phyloP scores from a whole-genome alignment of 1,140 invertebrate species.

The Papilio machaon region DNA sequence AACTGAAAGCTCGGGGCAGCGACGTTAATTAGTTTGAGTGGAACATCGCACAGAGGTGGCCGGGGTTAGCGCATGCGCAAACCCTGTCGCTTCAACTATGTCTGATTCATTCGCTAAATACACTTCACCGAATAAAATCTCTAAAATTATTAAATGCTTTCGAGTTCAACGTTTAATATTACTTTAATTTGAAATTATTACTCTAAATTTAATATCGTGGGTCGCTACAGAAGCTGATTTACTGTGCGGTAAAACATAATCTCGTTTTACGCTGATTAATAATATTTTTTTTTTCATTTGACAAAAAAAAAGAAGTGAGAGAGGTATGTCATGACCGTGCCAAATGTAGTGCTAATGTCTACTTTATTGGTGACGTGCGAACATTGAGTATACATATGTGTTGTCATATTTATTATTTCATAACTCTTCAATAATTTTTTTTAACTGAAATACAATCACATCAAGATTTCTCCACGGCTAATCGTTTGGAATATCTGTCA shows the following conservation, averaged over 20 bases:
- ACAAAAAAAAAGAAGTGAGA: too few relatives aligned
- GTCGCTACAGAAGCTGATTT: too few relatives aligned
- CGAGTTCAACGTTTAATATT: neutral
- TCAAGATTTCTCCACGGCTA: constrained; percentile 18
- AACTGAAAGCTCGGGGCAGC: constrained; percentile 39
- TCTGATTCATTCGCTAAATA: neutral
- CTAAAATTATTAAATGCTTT: neutral
- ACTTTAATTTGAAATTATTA: neutral
- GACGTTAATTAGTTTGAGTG: constrained; percentile 44
- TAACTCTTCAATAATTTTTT: too few relatives aligned
- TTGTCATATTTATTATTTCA: too few relatives aligned
- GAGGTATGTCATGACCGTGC: too few relatives aligned
- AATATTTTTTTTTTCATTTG: too few relatives aligned
- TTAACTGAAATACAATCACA: neutral
- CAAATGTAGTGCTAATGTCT: too few relatives aligned
- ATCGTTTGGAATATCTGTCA: constrained; percentile 34
- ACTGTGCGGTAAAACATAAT: too few relatives aligned
- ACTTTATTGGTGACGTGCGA: too few relatives aligned
- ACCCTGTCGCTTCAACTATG: neutral
- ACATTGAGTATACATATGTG: too few relatives aligned
- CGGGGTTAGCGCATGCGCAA: constrained; percentile 8
- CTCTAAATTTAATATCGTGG: too few relatives aligned
- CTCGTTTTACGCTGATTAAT: too few relatives aligned
- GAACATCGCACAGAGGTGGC: constrained; percentile 40
- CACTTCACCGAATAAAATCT: neutral